Conservation (phyloP, 2,797 vertebrate genomes). For the Alfaro cultratus region DNA sequence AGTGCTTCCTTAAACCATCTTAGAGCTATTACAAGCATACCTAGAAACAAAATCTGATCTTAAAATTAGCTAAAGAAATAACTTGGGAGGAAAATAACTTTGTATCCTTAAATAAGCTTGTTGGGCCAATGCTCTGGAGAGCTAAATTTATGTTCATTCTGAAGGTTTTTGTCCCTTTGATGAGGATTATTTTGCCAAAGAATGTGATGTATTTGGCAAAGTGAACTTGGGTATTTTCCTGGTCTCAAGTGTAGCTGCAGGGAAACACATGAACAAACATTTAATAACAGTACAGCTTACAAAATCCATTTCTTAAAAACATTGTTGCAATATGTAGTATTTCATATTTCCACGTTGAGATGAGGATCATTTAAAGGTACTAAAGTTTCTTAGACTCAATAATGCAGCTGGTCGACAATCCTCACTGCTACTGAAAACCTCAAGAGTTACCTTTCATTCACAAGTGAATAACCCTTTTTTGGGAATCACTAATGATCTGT, state of each 20-base stretch:
- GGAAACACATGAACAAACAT: conserved; percentile 6
- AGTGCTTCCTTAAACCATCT: not conserved
- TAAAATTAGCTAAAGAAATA: not conserved
- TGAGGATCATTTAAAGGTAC: not conserved
- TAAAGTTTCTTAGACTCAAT: not conserved
- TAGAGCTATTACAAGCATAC: not conserved
- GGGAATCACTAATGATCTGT: conserved; percentile 35
- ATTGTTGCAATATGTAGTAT: not conserved
- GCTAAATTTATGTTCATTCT: not conserved
- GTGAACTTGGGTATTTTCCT: not conserved
- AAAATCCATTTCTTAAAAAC: not conserved
- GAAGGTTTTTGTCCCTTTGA: not conserved
- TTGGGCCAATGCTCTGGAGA: not conserved
- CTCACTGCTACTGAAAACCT: not conserved
- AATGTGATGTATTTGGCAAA: conserved; percentile 8
- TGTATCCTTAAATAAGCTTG: not conserved
- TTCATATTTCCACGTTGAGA: not conserved
- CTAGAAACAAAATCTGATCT: not conserved
- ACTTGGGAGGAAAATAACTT: not conserved
- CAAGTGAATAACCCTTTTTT: conserved; percentile 3
- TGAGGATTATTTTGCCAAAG: not conserved
- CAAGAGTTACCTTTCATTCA: not conserved
- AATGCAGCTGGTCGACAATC: not conserved
- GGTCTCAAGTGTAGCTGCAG: not conserved
- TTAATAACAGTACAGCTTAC: not conserved